phyloP scores from a whole-genome alignment of 2,797 vertebrate genomes.

The Spinus olivaceus region DNA sequence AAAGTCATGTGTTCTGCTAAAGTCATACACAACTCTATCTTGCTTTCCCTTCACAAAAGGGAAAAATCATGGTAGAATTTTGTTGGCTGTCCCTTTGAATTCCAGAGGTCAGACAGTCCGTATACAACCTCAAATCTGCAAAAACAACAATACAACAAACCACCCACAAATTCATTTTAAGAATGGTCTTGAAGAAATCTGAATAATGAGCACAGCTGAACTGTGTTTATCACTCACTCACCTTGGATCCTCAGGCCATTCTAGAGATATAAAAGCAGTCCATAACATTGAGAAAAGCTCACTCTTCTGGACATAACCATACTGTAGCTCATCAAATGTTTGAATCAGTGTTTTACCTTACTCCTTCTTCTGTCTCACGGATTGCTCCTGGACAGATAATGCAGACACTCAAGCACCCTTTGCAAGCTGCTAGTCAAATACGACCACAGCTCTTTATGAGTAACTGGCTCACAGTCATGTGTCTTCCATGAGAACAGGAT shows the following conservation, averaged over 20 bases:
- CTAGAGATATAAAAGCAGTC: neutral
- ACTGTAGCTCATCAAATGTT: neutral
- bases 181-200: neutral
- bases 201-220: neutral
- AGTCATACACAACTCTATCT: neutral
- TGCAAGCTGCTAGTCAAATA: neutral
- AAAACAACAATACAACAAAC: neutral
- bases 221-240: neutral
- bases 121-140: neutral
- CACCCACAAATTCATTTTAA: neutral
- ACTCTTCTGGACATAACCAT: neutral
- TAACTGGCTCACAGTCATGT: neutral
- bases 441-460: neutral
- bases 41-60: neutral
- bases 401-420: neutral
- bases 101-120: neutral
- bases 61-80: neutral
- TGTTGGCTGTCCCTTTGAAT: neutral
- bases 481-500: neutral
- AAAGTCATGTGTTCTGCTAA: neutral
- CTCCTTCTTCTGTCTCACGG: neutral
- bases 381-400: neutral
- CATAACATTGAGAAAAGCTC: neutral
- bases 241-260: neutral
- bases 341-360: neutral